A percentile compares a stretch with the other conserved stretches of the same genome.
Evolutionary conservation across 2,797 vertebrate genomes (phyloP).

Genomic region (Leuciscus waleckii): DNA sequence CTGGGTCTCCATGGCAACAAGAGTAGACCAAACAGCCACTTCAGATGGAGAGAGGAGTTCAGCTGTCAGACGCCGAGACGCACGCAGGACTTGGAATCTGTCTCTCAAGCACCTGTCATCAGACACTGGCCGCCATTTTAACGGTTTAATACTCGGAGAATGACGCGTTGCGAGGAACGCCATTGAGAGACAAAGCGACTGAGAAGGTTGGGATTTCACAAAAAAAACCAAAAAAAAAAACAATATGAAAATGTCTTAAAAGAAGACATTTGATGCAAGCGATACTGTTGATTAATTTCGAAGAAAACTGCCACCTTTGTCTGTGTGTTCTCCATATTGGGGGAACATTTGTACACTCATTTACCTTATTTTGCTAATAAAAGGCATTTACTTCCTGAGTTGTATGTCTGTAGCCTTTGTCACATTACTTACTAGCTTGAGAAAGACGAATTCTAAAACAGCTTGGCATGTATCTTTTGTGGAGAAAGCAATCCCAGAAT

Average conservation of each 20-base stretch:
- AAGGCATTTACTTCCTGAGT: conserved; percentile 77
- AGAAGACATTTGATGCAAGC: conserved; percentile 13
- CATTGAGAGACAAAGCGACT: conserved; percentile 7
- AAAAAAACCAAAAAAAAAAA: background rate
- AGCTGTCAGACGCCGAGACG: conserved; percentile 28
- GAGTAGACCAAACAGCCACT: conserved; percentile 29
- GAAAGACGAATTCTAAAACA: background rate
- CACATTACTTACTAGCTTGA: background rate
- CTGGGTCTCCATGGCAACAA: conserved; percentile 54
- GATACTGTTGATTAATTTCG: conserved; percentile 39
- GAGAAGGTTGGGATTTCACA: conserved; percentile 5
- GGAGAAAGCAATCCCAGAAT: background rate
- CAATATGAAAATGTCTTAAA: conserved; percentile 19
- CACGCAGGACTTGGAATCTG: conserved; percentile 24
- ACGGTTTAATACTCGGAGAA: conserved; percentile 5
- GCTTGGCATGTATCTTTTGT: background rate
- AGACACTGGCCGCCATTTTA: conserved; percentile 38
- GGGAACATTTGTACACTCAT: conserved; percentile 83
- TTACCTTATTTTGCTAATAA: conserved; percentile 88
- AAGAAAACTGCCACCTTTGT: conserved; percentile 53
- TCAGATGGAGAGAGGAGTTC: conserved; percentile 42
- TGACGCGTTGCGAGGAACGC: background rate
- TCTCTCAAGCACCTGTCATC: conserved; percentile 27
- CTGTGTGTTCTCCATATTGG: conserved; percentile 69
- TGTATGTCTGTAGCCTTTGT: conserved; percentile 1